phyloP scores from a whole-genome alignment of 1,140 invertebrate genomes.

The Penaeus vannamei region DNA sequence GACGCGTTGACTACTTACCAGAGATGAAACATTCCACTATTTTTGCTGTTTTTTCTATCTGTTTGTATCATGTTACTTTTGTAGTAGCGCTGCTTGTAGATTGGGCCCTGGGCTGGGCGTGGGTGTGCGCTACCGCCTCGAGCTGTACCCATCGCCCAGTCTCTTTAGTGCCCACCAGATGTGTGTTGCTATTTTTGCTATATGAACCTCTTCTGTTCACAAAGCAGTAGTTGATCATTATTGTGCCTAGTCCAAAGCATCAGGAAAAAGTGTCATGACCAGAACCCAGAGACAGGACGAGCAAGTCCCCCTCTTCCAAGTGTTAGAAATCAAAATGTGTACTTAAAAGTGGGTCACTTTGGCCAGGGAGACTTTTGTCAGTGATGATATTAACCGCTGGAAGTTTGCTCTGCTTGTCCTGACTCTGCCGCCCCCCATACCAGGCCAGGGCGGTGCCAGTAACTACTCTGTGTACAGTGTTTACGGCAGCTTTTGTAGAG shows the following conservation, averaged over 20 bases:
- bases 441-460: constrained; percentile 45
- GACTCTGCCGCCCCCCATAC: constrained; percentile 41
- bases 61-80: constrained; percentile 66
- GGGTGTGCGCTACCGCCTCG: not conserved
- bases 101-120: constrained; percentile 48
- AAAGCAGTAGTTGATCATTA: constrained; percentile 63
- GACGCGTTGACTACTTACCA: constrained; percentile 63
- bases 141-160: constrained; percentile 18
- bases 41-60: constrained; percentile 66
- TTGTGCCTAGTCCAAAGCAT: constrained; percentile 64
- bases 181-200: constrained; percentile 66
- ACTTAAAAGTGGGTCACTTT: constrained; percentile 49
- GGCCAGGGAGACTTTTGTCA: constrained; percentile 39
- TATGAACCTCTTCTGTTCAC: constrained; percentile 60
- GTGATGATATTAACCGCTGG: not conserved
- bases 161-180: constrained; percentile 56
- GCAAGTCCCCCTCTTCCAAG: constrained; percentile 50
- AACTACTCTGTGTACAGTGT: constrained; percentile 57
- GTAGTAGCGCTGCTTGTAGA: constrained; percentile 63
- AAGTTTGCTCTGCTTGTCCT: constrained; percentile 44
- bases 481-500: constrained; percentile 61
- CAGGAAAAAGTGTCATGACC: constrained; percentile 50
- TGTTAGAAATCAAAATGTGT: constrained; percentile 56
- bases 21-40: constrained; percentile 66
- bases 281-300: constrained; percentile 49